A percentile compares a stretch with the other conserved stretches of the same genome.
Evolutionary conservation across 2,797 vertebrate genomes (phyloP).

Genomic region (Prunella strophiata): DNA sequence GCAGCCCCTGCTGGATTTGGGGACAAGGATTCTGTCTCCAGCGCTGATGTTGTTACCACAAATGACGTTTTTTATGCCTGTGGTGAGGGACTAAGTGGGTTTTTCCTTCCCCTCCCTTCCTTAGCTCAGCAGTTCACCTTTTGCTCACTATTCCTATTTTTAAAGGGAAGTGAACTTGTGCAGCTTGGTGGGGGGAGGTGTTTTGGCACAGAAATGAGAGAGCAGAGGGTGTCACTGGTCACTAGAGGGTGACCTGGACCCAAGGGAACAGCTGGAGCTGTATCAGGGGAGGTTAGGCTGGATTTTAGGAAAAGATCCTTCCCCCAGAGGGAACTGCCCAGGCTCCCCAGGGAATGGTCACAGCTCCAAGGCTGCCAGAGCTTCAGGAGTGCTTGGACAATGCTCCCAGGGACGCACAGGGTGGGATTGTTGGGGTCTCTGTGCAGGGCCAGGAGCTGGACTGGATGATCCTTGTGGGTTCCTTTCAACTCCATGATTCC

Average conservation of each 20-base stretch:
- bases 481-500: background rate
- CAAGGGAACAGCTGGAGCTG: background rate
- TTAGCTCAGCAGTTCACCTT: conserved; percentile 28
- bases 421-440: background rate
- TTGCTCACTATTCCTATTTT: background rate
- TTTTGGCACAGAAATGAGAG: background rate
- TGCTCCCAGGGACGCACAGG: fast-evolving
- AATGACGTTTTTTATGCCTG: fast-evolving
- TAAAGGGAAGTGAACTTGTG: conserved; percentile 37
- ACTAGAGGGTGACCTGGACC: background rate
- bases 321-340: background rate
- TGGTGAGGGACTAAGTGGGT: background rate
- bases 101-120: background rate
- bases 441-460: background rate
- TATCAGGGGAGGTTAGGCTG: background rate
- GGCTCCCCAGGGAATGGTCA: background rate
- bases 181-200: background rate
- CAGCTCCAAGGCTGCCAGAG: fast-evolving
- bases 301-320: background rate
- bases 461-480: background rate
- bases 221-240: background rate
- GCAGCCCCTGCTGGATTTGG: fast-evolving
- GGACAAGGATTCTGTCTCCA: background rate
- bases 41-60: background rate
- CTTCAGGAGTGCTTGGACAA: fast-evolving